Evolutionary conservation across 1,140 invertebrate genomes (phyloP).

Genomic region (Marisa cornuarietis): DNA sequence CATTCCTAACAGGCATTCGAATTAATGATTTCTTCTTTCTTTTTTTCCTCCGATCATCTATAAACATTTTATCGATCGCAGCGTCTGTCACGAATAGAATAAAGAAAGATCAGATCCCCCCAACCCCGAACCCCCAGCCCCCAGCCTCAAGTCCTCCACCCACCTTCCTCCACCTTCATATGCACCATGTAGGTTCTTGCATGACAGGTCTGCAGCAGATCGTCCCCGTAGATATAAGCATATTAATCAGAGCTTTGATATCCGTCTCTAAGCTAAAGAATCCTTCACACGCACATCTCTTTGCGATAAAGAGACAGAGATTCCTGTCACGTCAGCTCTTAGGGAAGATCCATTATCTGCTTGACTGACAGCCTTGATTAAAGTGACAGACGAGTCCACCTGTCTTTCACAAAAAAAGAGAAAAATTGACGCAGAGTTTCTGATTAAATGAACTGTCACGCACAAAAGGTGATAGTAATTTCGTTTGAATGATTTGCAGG

Average conservation of each 20-base stretch:
- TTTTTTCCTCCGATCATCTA: not conserved
- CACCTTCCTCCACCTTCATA: not conserved
- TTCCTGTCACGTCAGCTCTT: not conserved
- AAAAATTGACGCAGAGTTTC: not conserved
- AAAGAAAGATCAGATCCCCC: not conserved
- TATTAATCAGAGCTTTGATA: not conserved
- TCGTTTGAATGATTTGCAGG: conserved; percentile 11
- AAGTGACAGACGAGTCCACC: no score
- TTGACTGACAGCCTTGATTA: not conserved
- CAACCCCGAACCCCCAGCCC: no score
- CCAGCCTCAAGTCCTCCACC: no score
- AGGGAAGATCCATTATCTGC: not conserved
- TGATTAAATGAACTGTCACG: not conserved
- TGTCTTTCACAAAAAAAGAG: not conserved
- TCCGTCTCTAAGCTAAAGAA: not conserved
- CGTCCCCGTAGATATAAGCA: no score
- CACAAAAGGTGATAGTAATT: not conserved
- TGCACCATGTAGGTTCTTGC: no score
- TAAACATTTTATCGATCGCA: not conserved
- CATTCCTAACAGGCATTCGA: not conserved
- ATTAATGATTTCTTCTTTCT: not conserved
- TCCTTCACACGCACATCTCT: not conserved
- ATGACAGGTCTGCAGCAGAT: not conserved
- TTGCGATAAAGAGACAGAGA: not conserved
- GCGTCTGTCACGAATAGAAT: no score